Evolutionary conservation across 2,113 vertebrate genomes (phyloP).

Genomic region (Rhinoderma darwinii): DNA sequence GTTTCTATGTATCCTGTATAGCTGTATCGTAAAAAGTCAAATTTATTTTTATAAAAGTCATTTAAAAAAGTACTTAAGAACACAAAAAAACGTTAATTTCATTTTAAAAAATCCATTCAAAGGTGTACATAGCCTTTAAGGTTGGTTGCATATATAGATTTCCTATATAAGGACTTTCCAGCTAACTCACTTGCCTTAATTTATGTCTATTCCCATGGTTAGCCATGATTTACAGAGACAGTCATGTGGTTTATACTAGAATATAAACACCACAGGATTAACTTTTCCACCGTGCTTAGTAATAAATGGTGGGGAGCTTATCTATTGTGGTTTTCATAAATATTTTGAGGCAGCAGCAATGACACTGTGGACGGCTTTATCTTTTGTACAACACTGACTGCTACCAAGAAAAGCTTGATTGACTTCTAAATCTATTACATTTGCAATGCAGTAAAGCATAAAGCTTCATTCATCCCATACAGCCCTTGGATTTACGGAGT

Average conservation of each 20-base stretch:
- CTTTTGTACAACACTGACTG: neutral
- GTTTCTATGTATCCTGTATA: no score
- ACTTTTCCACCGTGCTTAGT: constrained; percentile 2
- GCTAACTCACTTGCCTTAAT: neutral
- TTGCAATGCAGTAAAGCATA: neutral
- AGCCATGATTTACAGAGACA: neutral
- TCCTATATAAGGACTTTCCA: no score
- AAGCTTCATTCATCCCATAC: neutral
- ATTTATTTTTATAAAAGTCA: no score
- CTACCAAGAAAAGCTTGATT: neutral
- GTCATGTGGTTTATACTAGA: neutral
- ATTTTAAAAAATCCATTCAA: no score
- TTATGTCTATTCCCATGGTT: neutral
- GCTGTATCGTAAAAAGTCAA: no score
- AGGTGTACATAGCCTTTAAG: no score
- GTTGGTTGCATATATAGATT: no score
- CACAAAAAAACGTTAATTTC: no score
- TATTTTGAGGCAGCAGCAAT: neutral
- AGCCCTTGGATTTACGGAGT: neutral
- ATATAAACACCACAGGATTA: neutral
- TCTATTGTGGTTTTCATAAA: neutral
- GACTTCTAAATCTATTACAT: neutral
- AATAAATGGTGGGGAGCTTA: neutral
- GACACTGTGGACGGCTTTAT: neutral
- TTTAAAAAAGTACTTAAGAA: no score